These are phyloP conservation scores for Drosophila testacea DNA, from an alignment of 2,888 invertebrate species.

Conservation along the genomic window DNA sequence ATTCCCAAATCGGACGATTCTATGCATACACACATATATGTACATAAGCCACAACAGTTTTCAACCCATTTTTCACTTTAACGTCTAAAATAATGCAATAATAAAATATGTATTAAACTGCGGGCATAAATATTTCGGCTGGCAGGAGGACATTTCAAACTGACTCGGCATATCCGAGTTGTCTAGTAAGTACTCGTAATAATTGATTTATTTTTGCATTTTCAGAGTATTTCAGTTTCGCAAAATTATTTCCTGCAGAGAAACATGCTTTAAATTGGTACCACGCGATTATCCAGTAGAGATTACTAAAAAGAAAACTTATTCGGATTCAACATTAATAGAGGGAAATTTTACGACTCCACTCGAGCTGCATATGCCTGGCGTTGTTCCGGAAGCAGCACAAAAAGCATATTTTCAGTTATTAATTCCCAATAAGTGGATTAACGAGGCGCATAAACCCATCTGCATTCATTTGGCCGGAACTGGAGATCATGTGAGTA, in stretches of 20 bases:
- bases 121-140: not conserved
- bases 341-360: slow-evolving; percentile 96
- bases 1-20: not conserved
- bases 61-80: not conserved
- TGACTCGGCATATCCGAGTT: slow-evolving; percentile 4
- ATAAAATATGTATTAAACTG: no score
- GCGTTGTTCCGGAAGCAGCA: slow-evolving; percentile 93
- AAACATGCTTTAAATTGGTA: slow-evolving; percentile 92
- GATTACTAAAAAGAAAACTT: slow-evolving; percentile 93
- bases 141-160: not conserved
- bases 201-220: slow-evolving; percentile 62
- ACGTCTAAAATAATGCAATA: not conserved
- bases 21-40: no score
- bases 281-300: slow-evolving; percentile 93
- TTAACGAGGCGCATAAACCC: slow-evolving; percentile 89
- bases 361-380: slow-evolving; percentile 92
- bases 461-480: slow-evolving; percentile 98
- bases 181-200: slow-evolving; percentile 9
- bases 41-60: not conserved
- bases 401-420: slow-evolving; percentile 94
- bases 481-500: slow-evolving; percentile 94
- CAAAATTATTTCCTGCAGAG: slow-evolving; percentile 93
- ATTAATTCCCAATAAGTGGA: slow-evolving; percentile 93
- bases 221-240: slow-evolving; percentile 96
- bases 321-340: slow-evolving; percentile 90